Evolutionary conservation across 2,888 invertebrate species (phyloP).

Genomic region (Drosophila kuntzei): DNA sequence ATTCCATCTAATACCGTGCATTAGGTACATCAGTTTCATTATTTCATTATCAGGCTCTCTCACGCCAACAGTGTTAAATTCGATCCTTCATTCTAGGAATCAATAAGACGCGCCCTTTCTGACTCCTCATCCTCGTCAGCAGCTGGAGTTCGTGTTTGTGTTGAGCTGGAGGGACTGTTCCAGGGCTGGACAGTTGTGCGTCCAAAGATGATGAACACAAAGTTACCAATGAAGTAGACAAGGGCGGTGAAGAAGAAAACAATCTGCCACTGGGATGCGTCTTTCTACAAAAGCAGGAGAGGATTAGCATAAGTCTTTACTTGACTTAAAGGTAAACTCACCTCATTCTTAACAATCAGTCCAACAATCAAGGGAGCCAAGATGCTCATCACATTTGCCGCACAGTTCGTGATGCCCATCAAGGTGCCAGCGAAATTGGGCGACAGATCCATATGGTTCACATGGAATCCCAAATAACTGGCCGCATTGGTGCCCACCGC

Average conservation of each 20-base stretch:
- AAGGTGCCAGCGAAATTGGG: slow-evolving; percentile 90
- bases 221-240: slow-evolving; percentile 89
- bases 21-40: slow-evolving; percentile 72
- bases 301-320: neutral
- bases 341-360: slow-evolving; percentile 87
- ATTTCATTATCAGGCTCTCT: slow-evolving; percentile 46
- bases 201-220: slow-evolving; percentile 90
- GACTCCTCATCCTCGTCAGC: slow-evolving; percentile 17
- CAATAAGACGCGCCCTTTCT: slow-evolving; percentile 58
- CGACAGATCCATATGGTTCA: slow-evolving; percentile 89
- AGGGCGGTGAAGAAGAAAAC: slow-evolving; percentile 91
- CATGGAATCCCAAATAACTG: slow-evolving; percentile 88
- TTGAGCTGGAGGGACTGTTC: slow-evolving; percentile 87
- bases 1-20: slow-evolving; percentile 56
- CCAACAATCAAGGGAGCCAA: slow-evolving; percentile 88
- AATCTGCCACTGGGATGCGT: slow-evolving; percentile 89
- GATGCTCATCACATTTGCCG: slow-evolving; percentile 88
- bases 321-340: too few species aligned
- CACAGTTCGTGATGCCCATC: slow-evolving; percentile 90
- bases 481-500: slow-evolving; percentile 88
- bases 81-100: slow-evolving; percentile 51
- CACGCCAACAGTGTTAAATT: slow-evolving; percentile 34
- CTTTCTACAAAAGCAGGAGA: slow-evolving; percentile 86
- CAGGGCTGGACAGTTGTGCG: slow-evolving; percentile 89
- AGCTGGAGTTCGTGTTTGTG: slow-evolving; percentile 6